Evolutionary conservation across 2,113 vertebrate genomes (phyloP).

Genomic region (Pagrus major): DNA sequence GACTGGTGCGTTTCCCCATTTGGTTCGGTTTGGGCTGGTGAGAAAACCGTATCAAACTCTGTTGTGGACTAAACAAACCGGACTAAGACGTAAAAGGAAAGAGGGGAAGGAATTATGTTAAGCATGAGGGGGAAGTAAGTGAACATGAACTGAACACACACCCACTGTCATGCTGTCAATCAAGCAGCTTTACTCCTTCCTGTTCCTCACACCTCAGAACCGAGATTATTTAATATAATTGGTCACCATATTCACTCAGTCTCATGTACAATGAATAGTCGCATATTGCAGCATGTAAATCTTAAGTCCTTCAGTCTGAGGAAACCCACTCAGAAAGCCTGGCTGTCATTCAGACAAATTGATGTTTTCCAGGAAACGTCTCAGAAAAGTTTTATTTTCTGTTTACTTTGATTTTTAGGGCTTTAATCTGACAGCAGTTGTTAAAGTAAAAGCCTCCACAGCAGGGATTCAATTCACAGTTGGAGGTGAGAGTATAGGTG

Average conservation of each 20-base stretch:
- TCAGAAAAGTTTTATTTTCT: background rate
- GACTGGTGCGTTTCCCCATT: background rate
- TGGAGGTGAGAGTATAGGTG: background rate
- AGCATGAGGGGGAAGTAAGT: background rate
- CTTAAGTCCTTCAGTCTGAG: background rate
- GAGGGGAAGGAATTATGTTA: background rate
- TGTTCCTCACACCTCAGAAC: slow-evolving; percentile 30
- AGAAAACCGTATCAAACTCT: background rate
- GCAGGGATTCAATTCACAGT: background rate
- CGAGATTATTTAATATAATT: slow-evolving; percentile 8
- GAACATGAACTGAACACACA: slow-evolving; percentile 25
- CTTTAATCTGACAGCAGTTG: background rate
- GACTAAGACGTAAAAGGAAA: background rate
- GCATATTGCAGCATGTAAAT: background rate
- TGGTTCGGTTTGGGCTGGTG: background rate
- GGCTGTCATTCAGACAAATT: slow-evolving; percentile 1
- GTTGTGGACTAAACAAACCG: background rate
- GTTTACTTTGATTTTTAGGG: background rate
- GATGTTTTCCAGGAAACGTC: background rate
- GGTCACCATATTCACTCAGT: background rate
- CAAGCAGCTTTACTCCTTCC: slow-evolving; percentile 42
- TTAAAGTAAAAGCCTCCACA: background rate
- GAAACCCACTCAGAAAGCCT: background rate
- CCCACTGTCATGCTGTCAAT: slow-evolving; percentile 50
- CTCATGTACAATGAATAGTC: slow-evolving; percentile 17